Conservation (phyloP, 1,140 invertebrate species). For the Sminthurides bifidus region DNA sequence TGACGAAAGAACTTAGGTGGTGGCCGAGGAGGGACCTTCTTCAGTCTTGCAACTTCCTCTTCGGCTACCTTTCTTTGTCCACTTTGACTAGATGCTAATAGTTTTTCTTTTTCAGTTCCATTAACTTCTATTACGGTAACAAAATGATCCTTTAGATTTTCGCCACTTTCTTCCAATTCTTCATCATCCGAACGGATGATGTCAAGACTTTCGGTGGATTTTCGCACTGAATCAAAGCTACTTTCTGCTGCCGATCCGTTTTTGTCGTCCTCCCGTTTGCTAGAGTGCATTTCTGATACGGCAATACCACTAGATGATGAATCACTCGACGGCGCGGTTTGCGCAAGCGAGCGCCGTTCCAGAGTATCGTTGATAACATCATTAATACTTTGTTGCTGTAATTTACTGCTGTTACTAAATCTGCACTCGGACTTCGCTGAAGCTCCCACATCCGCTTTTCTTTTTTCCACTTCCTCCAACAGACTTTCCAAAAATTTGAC, state of each 20-base stretch:
- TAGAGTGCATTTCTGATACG: background rate
- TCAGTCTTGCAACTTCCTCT: conserved; percentile 21
- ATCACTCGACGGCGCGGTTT: background rate
- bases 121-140: conserved; percentile 81
- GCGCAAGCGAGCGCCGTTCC: conserved; percentile 31
- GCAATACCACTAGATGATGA: background rate
- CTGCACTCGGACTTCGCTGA: background rate
- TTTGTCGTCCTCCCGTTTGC: background rate
- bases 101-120: conserved; percentile 33
- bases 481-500: conserved; percentile 74
- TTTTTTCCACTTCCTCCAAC: conserved; percentile 65
- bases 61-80: too few species aligned
- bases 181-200: conserved; percentile 8
- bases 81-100: conserved; percentile 9
- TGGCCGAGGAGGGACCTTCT: conserved; percentile 36
- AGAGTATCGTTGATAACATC: conserved; percentile 37
- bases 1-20: conserved; percentile 36
- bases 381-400: conserved; percentile 31
- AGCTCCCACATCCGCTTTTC: conserved; percentile 38
- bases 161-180: conserved; percentile 7
- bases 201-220: background rate
- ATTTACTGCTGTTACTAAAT: conserved; percentile 21
- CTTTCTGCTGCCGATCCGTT: conserved; percentile 4
- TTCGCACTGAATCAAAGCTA: background rate
- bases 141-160: conserved; percentile 46